Conservation (phyloP, 2,888 invertebrate genomes). For the Leptopilina drosophilae region DNA sequence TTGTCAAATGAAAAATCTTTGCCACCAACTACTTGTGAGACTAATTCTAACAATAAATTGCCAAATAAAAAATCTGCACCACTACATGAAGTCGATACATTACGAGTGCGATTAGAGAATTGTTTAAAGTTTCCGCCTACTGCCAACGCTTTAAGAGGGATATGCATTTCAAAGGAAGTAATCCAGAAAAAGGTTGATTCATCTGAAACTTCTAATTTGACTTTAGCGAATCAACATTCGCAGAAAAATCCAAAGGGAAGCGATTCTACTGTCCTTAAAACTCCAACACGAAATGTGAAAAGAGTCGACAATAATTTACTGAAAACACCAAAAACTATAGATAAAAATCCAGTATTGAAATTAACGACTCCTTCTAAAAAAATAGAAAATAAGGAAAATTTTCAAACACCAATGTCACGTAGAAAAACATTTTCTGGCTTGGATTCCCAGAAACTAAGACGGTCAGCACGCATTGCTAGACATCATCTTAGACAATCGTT, state of each 20-base stretch:
- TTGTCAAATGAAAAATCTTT: neutral
- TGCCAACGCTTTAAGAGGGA: no score
- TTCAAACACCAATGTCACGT: slow-evolving; percentile 20
- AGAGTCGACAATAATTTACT: neutral
- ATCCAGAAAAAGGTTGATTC: neutral
- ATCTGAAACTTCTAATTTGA: neutral
- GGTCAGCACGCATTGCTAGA: slow-evolving; percentile 23
- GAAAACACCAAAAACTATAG: slow-evolving; percentile 12
- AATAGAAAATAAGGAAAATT: slow-evolving; percentile 7
- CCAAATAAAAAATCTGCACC: no score
- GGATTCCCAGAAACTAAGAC: slow-evolving; percentile 19
- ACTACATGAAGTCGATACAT: no score
- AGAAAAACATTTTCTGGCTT: slow-evolving; percentile 19
- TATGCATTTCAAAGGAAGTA: no score
- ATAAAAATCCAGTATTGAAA: neutral
- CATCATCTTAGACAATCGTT: slow-evolving; percentile 20
- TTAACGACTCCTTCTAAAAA: neutral
- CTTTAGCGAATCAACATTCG: neutral
- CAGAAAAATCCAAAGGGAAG: neutral
- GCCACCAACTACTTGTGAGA: neutral
- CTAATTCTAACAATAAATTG: neutral
- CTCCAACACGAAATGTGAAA: neutral
- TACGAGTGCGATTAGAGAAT: slow-evolving; percentile 6
- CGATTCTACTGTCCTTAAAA: neutral
- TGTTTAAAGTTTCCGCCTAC: neutral